phyloP scores from a whole-genome alignment of 2,888 invertebrate species.

The Nezara viridula region DNA sequence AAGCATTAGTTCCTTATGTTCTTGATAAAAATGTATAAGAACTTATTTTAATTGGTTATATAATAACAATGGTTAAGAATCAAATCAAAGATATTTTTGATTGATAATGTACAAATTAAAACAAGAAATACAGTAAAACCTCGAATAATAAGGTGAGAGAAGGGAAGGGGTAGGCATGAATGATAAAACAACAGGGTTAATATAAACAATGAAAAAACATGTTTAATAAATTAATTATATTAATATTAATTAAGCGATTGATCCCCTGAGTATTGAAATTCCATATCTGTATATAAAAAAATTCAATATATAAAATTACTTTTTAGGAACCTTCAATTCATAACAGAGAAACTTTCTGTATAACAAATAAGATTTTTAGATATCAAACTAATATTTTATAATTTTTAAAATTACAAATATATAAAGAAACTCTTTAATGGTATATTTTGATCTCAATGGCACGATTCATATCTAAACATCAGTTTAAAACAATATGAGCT shows the following conservation, averaged over 20 bases:
- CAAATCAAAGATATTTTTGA: not conserved
- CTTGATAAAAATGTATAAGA: slow-evolving; percentile 48
- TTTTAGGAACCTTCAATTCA: not conserved
- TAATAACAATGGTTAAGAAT: slow-evolving; percentile 9
- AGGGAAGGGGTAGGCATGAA: not conserved
- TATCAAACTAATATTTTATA: not conserved
- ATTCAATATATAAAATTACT: not conserved
- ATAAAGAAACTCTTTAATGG: not conserved
- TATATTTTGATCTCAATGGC: not conserved
- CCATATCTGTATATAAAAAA: too few species aligned
- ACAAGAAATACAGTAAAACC: not conserved
- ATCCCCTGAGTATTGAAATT: not conserved
- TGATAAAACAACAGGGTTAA: not conserved
- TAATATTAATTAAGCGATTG: not conserved
- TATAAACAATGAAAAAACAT: not conserved
- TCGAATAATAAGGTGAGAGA: not conserved
- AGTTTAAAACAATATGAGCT: not conserved
- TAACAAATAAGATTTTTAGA: not conserved
- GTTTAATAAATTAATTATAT: too few species aligned
- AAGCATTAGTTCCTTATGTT: slow-evolving; percentile 52
- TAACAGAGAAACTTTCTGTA: not conserved
- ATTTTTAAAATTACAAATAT: not conserved
- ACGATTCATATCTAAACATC: not conserved
- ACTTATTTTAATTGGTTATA: slow-evolving; percentile 5
- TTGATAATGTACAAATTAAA: not conserved